Evolutionary conservation across 2,888 invertebrate species (phyloP).

Genomic region (Caenorhabditis virilis): DNA sequence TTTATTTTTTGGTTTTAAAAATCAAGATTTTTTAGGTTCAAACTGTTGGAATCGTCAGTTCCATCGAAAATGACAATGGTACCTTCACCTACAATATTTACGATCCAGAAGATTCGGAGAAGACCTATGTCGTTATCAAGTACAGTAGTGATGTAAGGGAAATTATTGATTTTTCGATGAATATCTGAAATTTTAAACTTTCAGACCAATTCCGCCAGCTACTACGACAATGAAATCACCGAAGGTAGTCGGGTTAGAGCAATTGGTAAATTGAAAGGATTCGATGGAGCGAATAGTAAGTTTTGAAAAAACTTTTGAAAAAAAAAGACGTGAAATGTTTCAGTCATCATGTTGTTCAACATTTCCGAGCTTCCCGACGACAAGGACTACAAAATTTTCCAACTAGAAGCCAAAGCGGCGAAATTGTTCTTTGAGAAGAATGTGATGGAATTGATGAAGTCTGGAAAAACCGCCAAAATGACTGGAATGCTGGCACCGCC

Average conservation of each 20-base stretch:
- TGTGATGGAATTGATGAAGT: slow-evolving; percentile 17
- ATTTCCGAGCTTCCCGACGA: slow-evolving; percentile 14
- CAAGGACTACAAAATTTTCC: slow-evolving; percentile 20
- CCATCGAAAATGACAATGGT: slow-evolving; percentile 15
- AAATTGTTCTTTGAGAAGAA: slow-evolving; percentile 33
- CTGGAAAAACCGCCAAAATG: slow-evolving; percentile 2
- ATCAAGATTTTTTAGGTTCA: too few relatives aligned
- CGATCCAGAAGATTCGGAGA: slow-evolving; percentile 17
- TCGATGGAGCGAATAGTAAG: slow-evolving; percentile 20
- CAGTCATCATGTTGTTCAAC: slow-evolving; percentile 29
- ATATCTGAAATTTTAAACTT: background rate
- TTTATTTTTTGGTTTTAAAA: too few relatives aligned
- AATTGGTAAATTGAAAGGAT: slow-evolving; percentile 31
- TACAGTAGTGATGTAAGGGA: slow-evolving; percentile 6
- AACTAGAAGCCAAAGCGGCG: slow-evolving; percentile 23
- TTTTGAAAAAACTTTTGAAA: too few relatives aligned
- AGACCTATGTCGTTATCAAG: slow-evolving; percentile 12
- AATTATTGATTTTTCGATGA: background rate
- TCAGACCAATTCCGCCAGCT: background rate
- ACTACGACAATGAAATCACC: background rate
- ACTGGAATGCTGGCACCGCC: slow-evolving; percentile 33
- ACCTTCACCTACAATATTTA: slow-evolving; percentile 8
- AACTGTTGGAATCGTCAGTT: slow-evolving; percentile 25
- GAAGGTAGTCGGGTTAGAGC: slow-evolving; percentile 9
- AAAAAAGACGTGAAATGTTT: too few relatives aligned